phyloP scores from a whole-genome alignment of 1,140 invertebrate species.

The Galleria mellonella region DNA sequence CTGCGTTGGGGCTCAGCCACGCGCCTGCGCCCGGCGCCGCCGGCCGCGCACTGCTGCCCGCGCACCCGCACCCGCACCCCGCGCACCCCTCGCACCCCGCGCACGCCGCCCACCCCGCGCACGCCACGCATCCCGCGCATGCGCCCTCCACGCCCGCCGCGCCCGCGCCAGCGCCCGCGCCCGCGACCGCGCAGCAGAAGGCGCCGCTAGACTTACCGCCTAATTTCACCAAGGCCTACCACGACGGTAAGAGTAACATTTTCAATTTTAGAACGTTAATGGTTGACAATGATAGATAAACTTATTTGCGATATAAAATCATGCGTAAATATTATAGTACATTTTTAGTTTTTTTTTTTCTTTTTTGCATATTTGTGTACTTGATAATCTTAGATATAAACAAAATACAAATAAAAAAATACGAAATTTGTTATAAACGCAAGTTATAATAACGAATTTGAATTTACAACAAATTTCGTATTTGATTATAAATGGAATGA shows the following conservation, averaged over 20 bases:
- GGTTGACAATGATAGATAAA: too few relatives aligned
- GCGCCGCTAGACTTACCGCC: constrained; percentile 33
- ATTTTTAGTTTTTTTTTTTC: too few relatives aligned
- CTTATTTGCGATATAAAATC: too few relatives aligned
- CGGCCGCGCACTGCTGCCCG: constrained; percentile 15
- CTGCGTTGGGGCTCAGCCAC: constrained; percentile 51
- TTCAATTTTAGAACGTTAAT: too few relatives aligned
- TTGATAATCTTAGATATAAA: too few relatives aligned
- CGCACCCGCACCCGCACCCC: constrained; percentile 18
- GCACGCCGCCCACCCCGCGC: constrained; percentile 19
- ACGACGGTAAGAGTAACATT: constrained; percentile 36
- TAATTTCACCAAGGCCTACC: constrained; percentile 48
- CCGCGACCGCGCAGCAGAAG: constrained; percentile 14
- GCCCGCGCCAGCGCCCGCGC: not conserved
- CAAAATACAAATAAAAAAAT: too few relatives aligned
- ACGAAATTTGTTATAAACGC: too few relatives aligned
- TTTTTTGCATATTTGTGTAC: too few relatives aligned
- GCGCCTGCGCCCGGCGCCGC: constrained; percentile 48
- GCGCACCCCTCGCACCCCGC: constrained; percentile 1
- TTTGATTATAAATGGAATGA: too few relatives aligned
- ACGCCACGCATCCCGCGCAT: constrained; percentile 36
- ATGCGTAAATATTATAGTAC: too few relatives aligned
- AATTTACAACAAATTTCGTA: too few relatives aligned
- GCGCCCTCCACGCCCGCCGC: constrained; percentile 19
- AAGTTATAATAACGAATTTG: too few relatives aligned